Percentiles rank a stretch among this genome's conserved stretches.
These are phyloP conservation scores for Zaprionus capensis DNA, from an alignment of 1,140 invertebrate genomes.

Conservation along the genomic window DNA sequence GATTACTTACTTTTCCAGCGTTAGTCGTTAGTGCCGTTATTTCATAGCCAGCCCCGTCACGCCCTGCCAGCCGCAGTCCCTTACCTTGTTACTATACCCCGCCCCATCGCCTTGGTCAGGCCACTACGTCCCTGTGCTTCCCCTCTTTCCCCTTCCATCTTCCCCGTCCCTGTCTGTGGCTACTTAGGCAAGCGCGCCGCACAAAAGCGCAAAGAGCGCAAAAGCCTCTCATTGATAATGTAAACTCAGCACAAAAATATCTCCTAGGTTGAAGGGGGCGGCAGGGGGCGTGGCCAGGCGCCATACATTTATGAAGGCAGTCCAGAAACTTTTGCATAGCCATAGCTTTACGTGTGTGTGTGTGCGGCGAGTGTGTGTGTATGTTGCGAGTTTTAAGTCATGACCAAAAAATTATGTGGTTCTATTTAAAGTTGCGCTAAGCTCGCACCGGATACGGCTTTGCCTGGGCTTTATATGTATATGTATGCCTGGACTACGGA, in stretches of 20 bases:
- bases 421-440: constrained; percentile 74
- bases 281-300: not conserved
- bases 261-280: constrained; percentile 31
- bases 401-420: constrained; percentile 80
- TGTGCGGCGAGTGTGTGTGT: constrained; percentile 4
- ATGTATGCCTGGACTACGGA: constrained; percentile 10
- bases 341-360: not conserved
- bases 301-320: constrained; percentile 64
- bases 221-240: constrained; percentile 81
- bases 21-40: constrained; percentile 80
- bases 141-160: no score
- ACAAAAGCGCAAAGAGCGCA: constrained; percentile 71
- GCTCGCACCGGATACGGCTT: constrained; percentile 38
- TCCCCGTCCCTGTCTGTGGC: constrained; percentile 16
- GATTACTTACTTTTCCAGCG: constrained; percentile 80
- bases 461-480: not conserved
- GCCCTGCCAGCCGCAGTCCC: constrained; percentile 54
- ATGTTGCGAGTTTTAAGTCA: constrained; percentile 53
- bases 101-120: not conserved
- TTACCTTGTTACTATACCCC: constrained; percentile 9
- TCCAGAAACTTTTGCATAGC: constrained; percentile 59
- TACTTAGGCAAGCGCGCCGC: constrained; percentile 69
- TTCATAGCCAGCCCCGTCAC: constrained; percentile 73
- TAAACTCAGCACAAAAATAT: constrained; percentile 80
- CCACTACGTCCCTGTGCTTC: not conserved